Conservation (phyloP, 2,113 vertebrate species). For the Hippocampus mohnikei region DNA sequence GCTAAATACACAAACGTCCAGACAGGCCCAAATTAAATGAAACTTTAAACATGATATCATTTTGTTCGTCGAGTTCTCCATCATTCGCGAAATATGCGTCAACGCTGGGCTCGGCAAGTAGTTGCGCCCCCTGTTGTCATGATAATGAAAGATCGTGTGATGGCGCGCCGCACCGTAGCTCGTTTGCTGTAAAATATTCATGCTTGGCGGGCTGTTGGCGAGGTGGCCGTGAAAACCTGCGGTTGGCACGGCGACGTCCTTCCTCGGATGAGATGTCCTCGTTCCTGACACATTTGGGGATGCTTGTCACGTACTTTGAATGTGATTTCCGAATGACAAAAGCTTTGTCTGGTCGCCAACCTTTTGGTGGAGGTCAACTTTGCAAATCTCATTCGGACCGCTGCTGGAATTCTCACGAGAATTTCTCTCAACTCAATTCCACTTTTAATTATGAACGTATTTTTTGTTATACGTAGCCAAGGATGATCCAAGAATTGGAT, state of each 20-base stretch:
- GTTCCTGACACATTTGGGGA: neutral
- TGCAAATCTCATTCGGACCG: neutral
- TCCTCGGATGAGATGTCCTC: neutral
- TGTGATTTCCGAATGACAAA: slow-evolving; percentile 7
- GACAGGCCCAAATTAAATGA: no score
- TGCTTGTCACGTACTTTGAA: slow-evolving; percentile 11
- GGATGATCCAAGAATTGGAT: slow-evolving; percentile 5
- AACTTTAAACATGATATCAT: no score
- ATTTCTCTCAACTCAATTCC: slow-evolving; percentile 10
- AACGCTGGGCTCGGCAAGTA: no score
- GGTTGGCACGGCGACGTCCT: slow-evolving; percentile 7
- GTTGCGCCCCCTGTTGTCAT: no score
- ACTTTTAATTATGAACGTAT: slow-evolving; percentile 13
- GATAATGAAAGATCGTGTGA: no score
- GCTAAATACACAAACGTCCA: no score
- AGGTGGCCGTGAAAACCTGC: slow-evolving; percentile 7
- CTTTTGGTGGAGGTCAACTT: slow-evolving; percentile 13
- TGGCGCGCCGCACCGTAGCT: no score
- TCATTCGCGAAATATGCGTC: no score
- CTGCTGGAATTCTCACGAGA: slow-evolving; percentile 21
- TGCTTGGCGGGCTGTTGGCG: neutral
- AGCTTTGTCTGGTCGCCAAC: neutral
- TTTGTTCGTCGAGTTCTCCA: no score
- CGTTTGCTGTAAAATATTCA: no score
- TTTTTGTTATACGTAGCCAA: slow-evolving; percentile 3